Conservation (phyloP, 2,113 vertebrate species). For the Mohoua ochrocephala region DNA sequence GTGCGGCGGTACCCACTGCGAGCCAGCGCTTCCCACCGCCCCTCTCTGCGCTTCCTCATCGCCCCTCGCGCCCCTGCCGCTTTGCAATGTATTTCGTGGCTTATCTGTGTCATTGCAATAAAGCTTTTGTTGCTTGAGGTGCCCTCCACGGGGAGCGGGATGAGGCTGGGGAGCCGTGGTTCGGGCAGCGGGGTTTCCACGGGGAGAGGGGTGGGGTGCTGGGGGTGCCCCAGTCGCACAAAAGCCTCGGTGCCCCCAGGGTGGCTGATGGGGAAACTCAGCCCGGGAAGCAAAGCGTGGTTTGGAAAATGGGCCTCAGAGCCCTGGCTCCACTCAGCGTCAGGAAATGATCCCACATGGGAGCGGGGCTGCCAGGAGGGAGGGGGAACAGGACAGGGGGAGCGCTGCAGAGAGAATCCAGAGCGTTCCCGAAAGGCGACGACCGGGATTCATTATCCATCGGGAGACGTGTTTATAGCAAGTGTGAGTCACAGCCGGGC, state of each 20-base stretch:
- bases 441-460: background rate
- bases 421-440: background rate
- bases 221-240: fast-evolving
- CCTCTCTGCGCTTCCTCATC: background rate
- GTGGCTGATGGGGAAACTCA: background rate
- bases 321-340: background rate
- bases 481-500: background rate
- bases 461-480: background rate
- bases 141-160: background rate
- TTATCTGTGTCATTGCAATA: slow-evolving; percentile 24
- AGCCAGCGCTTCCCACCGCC: background rate
- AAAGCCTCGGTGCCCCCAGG: background rate
- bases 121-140: slow-evolving; percentile 26
- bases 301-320: slow-evolving; percentile 47
- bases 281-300: background rate
- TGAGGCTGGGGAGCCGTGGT: background rate
- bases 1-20: background rate
- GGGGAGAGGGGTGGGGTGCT: background rate
- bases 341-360: background rate
- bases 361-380: background rate
- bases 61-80: background rate
- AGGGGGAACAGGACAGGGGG: background rate
- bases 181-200: background rate
- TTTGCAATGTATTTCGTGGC: background rate
- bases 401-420: background rate